Base-by-base conservation (phyloP, 2,797 vertebrate genomes). In the Enteromius afrohamiltoni region DNA sequence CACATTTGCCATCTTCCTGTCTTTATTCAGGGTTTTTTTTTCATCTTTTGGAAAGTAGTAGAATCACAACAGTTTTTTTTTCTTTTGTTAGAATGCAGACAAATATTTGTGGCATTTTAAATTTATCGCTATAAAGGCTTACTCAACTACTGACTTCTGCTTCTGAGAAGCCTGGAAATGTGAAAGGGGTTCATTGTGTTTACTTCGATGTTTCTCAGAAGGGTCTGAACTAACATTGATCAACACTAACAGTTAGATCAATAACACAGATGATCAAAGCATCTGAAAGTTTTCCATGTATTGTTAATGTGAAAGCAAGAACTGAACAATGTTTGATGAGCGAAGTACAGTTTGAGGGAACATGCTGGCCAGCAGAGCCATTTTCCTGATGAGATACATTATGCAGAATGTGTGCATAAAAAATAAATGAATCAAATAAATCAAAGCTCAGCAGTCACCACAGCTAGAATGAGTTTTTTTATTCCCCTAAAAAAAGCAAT, bases 171-270 rank as follows among this genome's bases (percentile, higher is more conserved):
- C 26, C 26, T 64, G 26, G 26, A 34, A 34, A 65, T 34, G 16
- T 34, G 16, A 34, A 65, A 65, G 6, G 62, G 62, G 16, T 19
- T 34, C 3, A 8, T 34, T 34, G 17, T 7, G 3, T 42, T 62
- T 71, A 19, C 34, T 29, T 80, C 53, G 1, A 16, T 69, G 19
- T 9, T 23, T 23, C 21, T n/a, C 34, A 34, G 21, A 17, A 37
- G 77, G 42, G 11, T 34, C 60, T 26, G 16, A 60, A 79, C 51
- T 91, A 88, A 91, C 80, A 86, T 70, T 86, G 85, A 87, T 87
- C 83, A 87, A 90, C 87, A 86, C 86, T 84, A 87, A 90, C 87
- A 87, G 86, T 86, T 90, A 87, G 86, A 87, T 49, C 62, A 42
- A 47, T 82, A 49, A 74, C 80, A 74, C 69, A 78, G 82, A 82